Conservation (phyloP, 2,113 vertebrate species). For the Pangasianodon hypophthalmus region DNA sequence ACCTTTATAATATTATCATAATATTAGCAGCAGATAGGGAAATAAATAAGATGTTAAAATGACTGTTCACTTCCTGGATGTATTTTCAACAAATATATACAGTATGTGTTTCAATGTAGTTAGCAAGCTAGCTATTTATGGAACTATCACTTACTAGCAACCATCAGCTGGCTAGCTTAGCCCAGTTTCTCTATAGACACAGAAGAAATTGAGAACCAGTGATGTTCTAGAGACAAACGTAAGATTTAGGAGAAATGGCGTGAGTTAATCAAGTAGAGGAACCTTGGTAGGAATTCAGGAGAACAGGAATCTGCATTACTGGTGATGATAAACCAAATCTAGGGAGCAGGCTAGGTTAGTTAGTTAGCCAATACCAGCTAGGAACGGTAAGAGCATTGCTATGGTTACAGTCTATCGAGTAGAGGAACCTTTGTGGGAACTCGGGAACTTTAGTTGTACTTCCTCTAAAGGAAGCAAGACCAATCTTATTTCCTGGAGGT, state of each 20-base stretch:
- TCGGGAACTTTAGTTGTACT: neutral
- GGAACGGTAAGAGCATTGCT: neutral
- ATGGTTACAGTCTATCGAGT: neutral
- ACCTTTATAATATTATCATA: too few species aligned
- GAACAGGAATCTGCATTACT: neutral
- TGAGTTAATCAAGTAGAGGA: too few species aligned
- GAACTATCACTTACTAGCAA: neutral
- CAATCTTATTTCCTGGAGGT: neutral
- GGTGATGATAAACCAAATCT: neutral
- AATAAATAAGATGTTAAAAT: too few species aligned
- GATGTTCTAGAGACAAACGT: neutral
- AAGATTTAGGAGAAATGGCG: too few species aligned
- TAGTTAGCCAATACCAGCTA: neutral
- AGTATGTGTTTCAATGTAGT: too few species aligned
- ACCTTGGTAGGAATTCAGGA: too few species aligned
- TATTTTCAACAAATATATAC: too few species aligned
- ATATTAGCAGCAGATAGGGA: too few species aligned
- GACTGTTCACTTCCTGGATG: too few species aligned
- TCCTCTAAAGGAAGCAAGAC: neutral
- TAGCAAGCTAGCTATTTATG: too few species aligned
- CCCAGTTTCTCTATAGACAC: neutral
- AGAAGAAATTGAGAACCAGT: neutral
- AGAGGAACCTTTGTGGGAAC: neutral
- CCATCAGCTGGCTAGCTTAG: neutral
- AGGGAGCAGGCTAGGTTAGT: neutral